Evolutionary conservation across 1,140 invertebrate genomes (phyloP), one percentile per base, ranked within the genome.

Genomic region (Meloidogyne hapla): DNA sequence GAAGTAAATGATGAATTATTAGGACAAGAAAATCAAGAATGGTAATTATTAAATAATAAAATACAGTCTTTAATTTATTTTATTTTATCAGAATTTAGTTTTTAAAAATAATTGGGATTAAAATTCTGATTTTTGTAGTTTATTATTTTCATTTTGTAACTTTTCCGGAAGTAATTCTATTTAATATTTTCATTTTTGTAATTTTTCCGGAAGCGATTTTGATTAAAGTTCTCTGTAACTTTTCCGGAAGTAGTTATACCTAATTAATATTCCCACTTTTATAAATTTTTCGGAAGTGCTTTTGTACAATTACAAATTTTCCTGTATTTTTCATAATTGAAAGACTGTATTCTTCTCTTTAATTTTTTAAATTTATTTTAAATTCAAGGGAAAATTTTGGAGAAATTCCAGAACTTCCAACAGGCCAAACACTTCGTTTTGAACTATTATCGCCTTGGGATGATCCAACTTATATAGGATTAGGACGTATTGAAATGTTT

Each of bases 401-500:
- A 56, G 48, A 64, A 13, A 82, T 82, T 66, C 81, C 81, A 18
- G 81, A 82, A 66, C 74, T 82, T 28, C 82, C 81, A 15, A 61
- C 38, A 23, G 82, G 81, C 10, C 33, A 66, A 62, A 71, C 21
- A 18, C 79, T 83, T 21, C 61, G 65, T 10, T 79, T 83, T 64
- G 70, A 92, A 84, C 92, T 94, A 78, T 88, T 90, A 62, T 90
- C 89, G 6, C 93, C 92, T 23, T 94, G 93, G 93, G 93, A 93
- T n/a, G 93, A 94, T 85, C 90, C 91, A 80, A 90, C 92, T 88
- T 92, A 92, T 82, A 91, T 93, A 67, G 93, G 93, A 13, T 85
- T 94, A 15, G 93, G 92, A 84, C 92, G 92, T 0, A 91, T 94
- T 61, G 92, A 94, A 88, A 88, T 93, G 72, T 93, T 93, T 85